phyloP scores from a whole-genome alignment of 2,113 vertebrate species.

The Heloderma charlesbogerti region DNA sequence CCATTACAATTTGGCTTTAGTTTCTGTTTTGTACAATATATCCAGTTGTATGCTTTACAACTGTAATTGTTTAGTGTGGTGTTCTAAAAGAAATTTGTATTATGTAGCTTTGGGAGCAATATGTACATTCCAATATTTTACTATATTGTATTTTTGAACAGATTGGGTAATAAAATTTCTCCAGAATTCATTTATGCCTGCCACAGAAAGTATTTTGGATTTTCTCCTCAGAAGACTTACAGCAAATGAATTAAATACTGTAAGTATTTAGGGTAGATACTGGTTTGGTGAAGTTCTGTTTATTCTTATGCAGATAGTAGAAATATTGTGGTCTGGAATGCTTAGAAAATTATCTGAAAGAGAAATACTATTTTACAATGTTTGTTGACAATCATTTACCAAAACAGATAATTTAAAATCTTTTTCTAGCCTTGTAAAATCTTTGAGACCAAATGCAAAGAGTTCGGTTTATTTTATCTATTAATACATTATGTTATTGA shows the following conservation, averaged over 20 bases:
- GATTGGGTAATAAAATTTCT: constrained; percentile 78
- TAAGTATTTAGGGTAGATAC: constrained; percentile 70
- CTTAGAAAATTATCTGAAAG: background rate
- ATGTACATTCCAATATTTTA: background rate
- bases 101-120: background rate
- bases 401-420: background rate
- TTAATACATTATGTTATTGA: background rate
- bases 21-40: background rate
- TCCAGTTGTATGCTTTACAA: background rate
- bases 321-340: background rate
- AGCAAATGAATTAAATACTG: constrained; percentile 82
- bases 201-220: constrained; percentile 81
- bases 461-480: background rate
- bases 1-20: too few species aligned
- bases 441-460: background rate
- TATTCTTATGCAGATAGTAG: background rate
- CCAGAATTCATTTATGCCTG: constrained; percentile 70
- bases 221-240: constrained; percentile 85
- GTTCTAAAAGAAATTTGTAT: background rate
- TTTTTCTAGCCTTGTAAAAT: background rate
- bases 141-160: background rate
- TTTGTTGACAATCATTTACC: background rate
- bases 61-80: background rate
- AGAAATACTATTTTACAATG: background rate
- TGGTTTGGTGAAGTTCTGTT: background rate